Conservation (phyloP, 1,140 invertebrate genomes). For the Bombus sylvicola region DNA sequence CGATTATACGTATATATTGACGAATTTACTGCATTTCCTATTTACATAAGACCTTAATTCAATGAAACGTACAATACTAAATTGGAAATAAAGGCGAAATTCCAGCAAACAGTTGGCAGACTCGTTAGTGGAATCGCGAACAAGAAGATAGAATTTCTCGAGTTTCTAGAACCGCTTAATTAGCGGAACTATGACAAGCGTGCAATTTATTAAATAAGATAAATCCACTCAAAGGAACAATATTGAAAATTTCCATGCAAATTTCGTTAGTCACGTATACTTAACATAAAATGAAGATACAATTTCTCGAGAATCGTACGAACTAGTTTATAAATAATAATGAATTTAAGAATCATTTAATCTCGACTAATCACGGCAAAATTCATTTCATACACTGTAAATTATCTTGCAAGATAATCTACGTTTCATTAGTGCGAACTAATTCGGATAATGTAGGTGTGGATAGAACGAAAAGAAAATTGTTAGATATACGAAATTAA, state of each 20-base stretch:
- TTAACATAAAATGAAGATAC: no score
- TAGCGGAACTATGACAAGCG: slow-evolving; percentile 31
- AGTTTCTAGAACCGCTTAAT: slow-evolving; percentile 39
- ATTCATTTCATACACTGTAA: neutral
- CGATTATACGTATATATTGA: no score
- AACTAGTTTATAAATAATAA: neutral
- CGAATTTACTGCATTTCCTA: neutral
- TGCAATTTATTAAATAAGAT: neutral
- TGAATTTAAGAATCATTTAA: neutral
- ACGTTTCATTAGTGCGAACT: neutral
- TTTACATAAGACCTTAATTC: neutral
- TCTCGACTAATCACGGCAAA: neutral
- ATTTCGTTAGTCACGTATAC: no score
- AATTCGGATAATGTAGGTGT: neutral
- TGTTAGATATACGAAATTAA: neutral
- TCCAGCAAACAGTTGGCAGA: neutral
- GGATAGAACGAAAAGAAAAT: neutral
- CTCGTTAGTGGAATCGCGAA: slow-evolving; percentile 25
- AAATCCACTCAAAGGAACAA: neutral
- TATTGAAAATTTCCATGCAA: neutral
- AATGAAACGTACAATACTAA: neutral
- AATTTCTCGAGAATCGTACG: neutral
- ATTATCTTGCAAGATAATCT: neutral
- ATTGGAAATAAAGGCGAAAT: neutral
- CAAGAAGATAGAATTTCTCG: slow-evolving; percentile 35